Conservation (phyloP, 2,888 invertebrate species). For the Stenurella melanura region DNA sequence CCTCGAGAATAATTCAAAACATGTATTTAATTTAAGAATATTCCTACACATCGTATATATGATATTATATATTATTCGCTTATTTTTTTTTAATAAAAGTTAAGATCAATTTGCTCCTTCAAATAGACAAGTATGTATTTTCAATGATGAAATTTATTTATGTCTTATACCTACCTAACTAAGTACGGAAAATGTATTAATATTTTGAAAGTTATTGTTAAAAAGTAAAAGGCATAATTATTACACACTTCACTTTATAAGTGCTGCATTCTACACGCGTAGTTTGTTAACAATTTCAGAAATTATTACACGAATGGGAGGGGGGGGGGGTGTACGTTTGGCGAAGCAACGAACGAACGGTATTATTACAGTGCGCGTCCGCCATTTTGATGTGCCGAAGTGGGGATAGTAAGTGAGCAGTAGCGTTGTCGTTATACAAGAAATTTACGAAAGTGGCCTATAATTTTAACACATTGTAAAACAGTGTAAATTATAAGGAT, state of each 20-base stretch:
- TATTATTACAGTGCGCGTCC: slow-evolving; percentile 69
- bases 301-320: slow-evolving; percentile 56
- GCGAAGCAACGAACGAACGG: slow-evolving; percentile 64
- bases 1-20: too few species aligned
- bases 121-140: too few species aligned
- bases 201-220: background rate
- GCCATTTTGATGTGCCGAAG: slow-evolving; percentile 73
- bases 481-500: slow-evolving; percentile 63
- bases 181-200: background rate
- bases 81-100: too few species aligned
- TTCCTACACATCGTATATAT: too few species aligned
- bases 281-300: slow-evolving; percentile 62
- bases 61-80: too few species aligned
- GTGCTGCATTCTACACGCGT: slow-evolving; percentile 61
- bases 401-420: slow-evolving; percentile 72
- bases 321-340: slow-evolving; percentile 55
- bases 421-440: slow-evolving; percentile 69
- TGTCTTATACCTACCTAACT: too few species aligned
- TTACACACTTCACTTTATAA: background rate
- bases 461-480: slow-evolving; percentile 67
- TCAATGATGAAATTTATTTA: too few species aligned
- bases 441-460: slow-evolving; percentile 71
- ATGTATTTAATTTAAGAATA: too few species aligned
- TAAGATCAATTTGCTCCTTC: too few species aligned
- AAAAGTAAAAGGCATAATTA: background rate